A percentile compares a stretch with the other conserved stretches of the same genome.
These are phyloP conservation scores for Watsonalla binaria DNA, from an alignment of 2,888 invertebrate species.

Conservation along the genomic window DNA sequence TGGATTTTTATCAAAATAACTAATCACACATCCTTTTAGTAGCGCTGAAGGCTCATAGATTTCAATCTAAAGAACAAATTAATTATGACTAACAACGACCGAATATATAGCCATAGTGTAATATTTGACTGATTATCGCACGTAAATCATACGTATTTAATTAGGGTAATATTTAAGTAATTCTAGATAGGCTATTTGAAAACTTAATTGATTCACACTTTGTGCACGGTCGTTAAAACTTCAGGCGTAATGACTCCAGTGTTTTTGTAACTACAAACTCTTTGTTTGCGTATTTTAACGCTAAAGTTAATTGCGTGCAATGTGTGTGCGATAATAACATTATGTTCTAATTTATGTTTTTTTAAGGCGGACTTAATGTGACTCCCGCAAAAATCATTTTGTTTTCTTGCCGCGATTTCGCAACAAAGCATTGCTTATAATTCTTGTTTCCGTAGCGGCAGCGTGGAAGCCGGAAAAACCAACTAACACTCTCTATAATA, in stretches of 20 bases:
- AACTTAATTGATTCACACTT: background rate
- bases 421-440: too few species aligned
- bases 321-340: background rate
- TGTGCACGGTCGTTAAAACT: background rate
- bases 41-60: constrained; percentile 1
- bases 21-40: constrained; percentile 1
- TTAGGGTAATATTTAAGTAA: background rate
- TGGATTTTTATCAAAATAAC: background rate
- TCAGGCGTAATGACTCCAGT: background rate
- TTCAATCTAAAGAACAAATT: background rate
- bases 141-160: constrained; percentile 1
- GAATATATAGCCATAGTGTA: background rate
- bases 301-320: background rate
- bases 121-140: background rate
- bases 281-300: background rate
- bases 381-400: too few species aligned
- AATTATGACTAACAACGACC: background rate
- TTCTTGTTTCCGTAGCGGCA: too few species aligned
- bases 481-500: too few species aligned
- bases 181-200: constrained; percentile 1
- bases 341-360: too few species aligned
- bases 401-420: too few species aligned
- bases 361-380: too few species aligned
- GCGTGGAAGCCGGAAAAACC: too few species aligned
- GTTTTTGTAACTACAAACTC: background rate